These are phyloP conservation scores for Eriosoma lanigerum DNA, from an alignment of 1,140 invertebrate species.

Conservation along the genomic window DNA sequence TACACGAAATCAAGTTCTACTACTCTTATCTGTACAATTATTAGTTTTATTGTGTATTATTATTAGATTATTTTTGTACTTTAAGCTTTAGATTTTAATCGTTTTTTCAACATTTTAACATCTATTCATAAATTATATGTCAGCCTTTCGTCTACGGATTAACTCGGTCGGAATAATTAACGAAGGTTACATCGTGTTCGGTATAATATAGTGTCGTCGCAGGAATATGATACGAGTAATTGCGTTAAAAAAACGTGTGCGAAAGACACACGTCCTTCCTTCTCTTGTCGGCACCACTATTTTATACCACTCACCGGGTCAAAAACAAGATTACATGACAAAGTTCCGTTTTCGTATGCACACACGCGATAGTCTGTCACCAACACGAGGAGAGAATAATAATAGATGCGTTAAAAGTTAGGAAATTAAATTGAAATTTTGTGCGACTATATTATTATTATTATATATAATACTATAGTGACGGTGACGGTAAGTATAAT, in stretches of 20 bases:
- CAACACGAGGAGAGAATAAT: neutral
- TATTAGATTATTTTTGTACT: too few relatives aligned
- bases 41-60: too few relatives aligned
- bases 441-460: neutral
- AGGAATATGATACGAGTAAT: neutral
- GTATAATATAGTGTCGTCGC: neutral
- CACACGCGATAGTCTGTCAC: neutral
- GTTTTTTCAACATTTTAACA: too few relatives aligned
- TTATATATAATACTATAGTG: neutral
- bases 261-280: neutral
- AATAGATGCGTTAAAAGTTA: neutral
- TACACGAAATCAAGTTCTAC: too few relatives aligned
- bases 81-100: too few relatives aligned
- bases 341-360: neutral
- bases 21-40: too few relatives aligned
- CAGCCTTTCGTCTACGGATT: too few relatives aligned
- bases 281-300: too few relatives aligned
- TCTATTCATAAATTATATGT: too few relatives aligned
- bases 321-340: conserved; percentile 9
- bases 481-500: neutral
- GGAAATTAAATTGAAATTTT: neutral
- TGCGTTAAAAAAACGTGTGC: neutral
- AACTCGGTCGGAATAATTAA: too few relatives aligned
- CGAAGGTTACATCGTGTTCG: too few relatives aligned
- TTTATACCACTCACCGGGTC: neutral